phyloP scores from a whole-genome alignment of 2,113 vertebrate genomes.

The Oreotrochilus melanogaster region DNA sequence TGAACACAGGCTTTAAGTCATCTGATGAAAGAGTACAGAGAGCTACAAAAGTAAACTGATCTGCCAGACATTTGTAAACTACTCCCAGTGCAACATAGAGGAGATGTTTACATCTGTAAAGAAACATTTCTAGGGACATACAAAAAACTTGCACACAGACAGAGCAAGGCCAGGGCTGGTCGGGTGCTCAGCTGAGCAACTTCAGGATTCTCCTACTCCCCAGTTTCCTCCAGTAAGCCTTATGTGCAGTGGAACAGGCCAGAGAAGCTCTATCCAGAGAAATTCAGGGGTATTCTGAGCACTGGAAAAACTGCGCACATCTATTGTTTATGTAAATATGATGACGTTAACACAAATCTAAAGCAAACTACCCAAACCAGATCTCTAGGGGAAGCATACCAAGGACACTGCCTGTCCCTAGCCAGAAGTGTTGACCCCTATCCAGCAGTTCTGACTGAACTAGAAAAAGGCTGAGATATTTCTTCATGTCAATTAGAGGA shows the following conservation, averaged over 20 bases:
- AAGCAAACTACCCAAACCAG: background rate
- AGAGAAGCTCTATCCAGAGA: background rate
- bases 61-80: background rate
- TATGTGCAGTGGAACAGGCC: background rate
- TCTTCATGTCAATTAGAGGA: background rate
- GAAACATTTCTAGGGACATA: background rate
- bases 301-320: background rate
- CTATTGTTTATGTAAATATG: background rate
- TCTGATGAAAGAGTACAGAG: background rate
- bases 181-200: background rate
- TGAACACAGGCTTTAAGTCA: background rate
- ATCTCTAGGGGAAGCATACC: background rate
- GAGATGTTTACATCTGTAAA: background rate
- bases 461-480: background rate
- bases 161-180: accelerated
- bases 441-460: background rate
- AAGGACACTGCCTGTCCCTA: background rate
- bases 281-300: background rate
- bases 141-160: accelerated
- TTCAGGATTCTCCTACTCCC: background rate
- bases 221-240: background rate
- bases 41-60: background rate
- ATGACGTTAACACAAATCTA: background rate
- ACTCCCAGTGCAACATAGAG: background rate
- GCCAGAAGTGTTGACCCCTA: accelerated